Evolutionary conservation across 2,888 invertebrate species (phyloP).

Genomic region (Plebejus melissa): DNA sequence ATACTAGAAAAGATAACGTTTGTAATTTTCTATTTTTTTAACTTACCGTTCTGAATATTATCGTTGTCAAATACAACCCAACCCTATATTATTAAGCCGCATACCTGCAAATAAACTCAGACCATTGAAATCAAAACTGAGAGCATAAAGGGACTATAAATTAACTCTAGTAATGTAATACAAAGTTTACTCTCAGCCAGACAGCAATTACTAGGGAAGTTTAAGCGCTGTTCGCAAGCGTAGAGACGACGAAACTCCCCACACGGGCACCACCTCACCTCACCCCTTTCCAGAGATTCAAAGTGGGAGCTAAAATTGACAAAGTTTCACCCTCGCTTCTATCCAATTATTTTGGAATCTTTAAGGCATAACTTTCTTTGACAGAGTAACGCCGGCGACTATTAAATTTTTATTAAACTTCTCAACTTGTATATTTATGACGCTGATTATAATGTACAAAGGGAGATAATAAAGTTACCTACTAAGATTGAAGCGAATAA

Average conservation of each 20-base stretch:
- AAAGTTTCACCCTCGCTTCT: constrained; percentile 58
- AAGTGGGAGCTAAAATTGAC: constrained; percentile 61
- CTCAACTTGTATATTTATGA: constrained; percentile 22
- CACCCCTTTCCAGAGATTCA: constrained; percentile 59
- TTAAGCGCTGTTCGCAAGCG: constrained; percentile 73
- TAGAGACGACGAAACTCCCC: constrained; percentile 47
- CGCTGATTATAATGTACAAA: constrained; percentile 25
- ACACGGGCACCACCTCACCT: constrained; percentile 45
- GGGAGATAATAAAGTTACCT: constrained; percentile 16
- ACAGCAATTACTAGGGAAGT: constrained; percentile 75
- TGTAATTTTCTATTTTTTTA: neutral
- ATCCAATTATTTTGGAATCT: constrained; percentile 65
- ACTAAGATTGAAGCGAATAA: neutral
- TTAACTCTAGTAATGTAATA: constrained; percentile 74
- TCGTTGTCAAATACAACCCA: neutral
- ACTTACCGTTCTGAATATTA: too few relatives aligned
- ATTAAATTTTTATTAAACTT: constrained; percentile 37
- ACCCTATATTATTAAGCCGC: neutral
- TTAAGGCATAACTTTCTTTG: constrained; percentile 57
- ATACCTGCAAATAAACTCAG: constrained; percentile 20
- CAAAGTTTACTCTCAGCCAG: constrained; percentile 75
- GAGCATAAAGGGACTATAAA: constrained; percentile 72
- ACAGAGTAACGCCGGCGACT: constrained; percentile 40
- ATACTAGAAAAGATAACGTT: neutral
- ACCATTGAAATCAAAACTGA: constrained; percentile 54